Conservation (phyloP, 2,888 invertebrate species). For the Athalia rosae region DNA sequence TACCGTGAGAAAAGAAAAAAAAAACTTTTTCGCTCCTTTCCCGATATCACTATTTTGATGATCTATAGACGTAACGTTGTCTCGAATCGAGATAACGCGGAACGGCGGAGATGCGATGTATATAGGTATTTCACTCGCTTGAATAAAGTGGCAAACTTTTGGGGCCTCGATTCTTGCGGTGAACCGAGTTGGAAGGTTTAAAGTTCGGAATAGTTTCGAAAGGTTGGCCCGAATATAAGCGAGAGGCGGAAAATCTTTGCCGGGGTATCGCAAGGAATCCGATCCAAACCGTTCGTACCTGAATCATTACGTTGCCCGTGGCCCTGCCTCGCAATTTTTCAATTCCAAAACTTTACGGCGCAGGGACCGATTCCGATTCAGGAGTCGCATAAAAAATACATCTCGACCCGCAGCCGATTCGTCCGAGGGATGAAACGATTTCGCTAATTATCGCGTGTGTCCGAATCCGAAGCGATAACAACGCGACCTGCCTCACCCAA, state of each 20-base stretch:
- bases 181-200: slow-evolving; percentile 1
- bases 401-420: too few species aligned
- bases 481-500: too few species aligned
- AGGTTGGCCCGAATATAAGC: slow-evolving; percentile 16
- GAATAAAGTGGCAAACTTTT: slow-evolving; percentile 33
- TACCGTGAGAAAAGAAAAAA: too few species aligned
- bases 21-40: too few species aligned
- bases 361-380: too few species aligned
- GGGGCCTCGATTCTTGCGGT: slow-evolving; percentile 20
- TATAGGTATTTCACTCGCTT: not conserved
- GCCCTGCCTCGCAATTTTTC: slow-evolving; percentile 16
- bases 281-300: slow-evolving; percentile 29
- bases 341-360: slow-evolving; percentile 5
- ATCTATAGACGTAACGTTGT: too few species aligned
- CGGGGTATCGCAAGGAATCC: slow-evolving; percentile 10
- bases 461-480: too few species aligned
- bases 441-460: too few species aligned
- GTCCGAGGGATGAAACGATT: too few species aligned
- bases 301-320: slow-evolving; percentile 25
- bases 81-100: slow-evolving; percentile 3
- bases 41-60: too few species aligned
- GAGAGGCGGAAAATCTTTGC: slow-evolving; percentile 18
- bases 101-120: slow-evolving; percentile 11
- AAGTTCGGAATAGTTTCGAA: slow-evolving; percentile 33
- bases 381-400: not conserved